Percentiles rank a stretch among this genome's conserved stretches.
Evolutionary conservation across 2,888 invertebrate genomes (phyloP).

Genomic region (Griposia aprilina): DNA sequence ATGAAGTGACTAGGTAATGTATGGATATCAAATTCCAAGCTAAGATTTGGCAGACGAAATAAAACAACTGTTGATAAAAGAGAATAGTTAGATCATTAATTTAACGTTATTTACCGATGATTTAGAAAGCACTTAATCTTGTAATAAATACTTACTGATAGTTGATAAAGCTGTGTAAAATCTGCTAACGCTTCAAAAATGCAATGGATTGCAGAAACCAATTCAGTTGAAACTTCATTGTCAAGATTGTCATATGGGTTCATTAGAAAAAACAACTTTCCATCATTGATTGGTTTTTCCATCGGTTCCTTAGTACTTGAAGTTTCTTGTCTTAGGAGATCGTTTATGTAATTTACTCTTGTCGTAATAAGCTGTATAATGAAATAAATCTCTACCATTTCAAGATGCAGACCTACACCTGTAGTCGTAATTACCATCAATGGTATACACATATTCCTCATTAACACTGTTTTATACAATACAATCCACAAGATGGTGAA

Average conservation of each 20-base stretch:
- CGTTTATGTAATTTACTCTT: constrained; percentile 74
- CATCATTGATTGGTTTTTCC: constrained; percentile 11
- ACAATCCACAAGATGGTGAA: constrained; percentile 57
- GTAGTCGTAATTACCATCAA: constrained; percentile 62
- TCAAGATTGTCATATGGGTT: constrained; percentile 11
- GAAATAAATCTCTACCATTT: constrained; percentile 69
- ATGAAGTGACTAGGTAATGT: constrained; percentile 74
- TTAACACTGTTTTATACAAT: constrained; percentile 65
- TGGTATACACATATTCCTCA: constrained; percentile 67
- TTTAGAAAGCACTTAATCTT: background rate
- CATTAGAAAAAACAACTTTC: constrained; percentile 27
- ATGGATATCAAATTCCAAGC: constrained; percentile 75
- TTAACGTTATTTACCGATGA: background rate
- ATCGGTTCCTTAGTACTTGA: constrained; percentile 15
- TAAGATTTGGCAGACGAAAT: constrained; percentile 73
- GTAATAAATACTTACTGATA: constrained; percentile 71
- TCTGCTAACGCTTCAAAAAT: constrained; percentile 75
- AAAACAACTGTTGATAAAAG: constrained; percentile 75
- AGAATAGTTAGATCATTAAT: constrained; percentile 7
- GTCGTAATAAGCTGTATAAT: constrained; percentile 71
- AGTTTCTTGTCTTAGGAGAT: constrained; percentile 59
- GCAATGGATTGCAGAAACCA: constrained; percentile 69
- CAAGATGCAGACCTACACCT: constrained; percentile 66
- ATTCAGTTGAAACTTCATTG: constrained; percentile 51
- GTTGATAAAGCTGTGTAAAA: constrained; percentile 73